Percentiles rank a stretch among this genome's conserved stretches.
phyloP scores from a whole-genome alignment of 2,113 vertebrate species.

The Tauraco erythrolophus region DNA sequence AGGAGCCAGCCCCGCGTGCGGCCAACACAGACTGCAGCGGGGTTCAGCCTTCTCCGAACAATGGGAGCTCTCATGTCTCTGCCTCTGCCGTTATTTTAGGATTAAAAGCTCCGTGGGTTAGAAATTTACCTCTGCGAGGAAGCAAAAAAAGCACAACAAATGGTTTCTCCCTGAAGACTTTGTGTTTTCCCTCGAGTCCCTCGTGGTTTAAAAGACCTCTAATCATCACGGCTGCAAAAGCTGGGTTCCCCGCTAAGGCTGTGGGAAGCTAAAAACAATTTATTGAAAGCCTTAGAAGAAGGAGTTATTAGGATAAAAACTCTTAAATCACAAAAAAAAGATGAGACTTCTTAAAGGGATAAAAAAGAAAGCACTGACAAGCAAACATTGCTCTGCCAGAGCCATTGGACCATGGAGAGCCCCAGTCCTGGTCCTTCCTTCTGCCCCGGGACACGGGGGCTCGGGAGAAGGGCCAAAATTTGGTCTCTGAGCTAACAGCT shows the following conservation, averaged over 20 bases:
- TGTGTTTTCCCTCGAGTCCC: neutral
- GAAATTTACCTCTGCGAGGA: slow-evolving; percentile 66
- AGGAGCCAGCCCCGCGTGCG: rapidly evolving
- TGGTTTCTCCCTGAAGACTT: neutral
- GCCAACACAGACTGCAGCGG: neutral
- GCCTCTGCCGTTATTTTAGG: slow-evolving; percentile 71
- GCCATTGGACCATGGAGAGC: neutral
- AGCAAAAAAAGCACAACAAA: neutral
- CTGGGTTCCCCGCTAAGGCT: slow-evolving; percentile 34
- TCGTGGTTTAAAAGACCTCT: slow-evolving; percentile 11
- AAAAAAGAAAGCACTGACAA: neutral
- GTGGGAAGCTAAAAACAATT: slow-evolving; percentile 55
- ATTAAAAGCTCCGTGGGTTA: slow-evolving; percentile 60
- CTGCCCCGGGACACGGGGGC: rapidly evolving
- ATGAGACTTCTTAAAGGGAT: neutral
- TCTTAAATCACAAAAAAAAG: neutral
- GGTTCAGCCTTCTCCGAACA: slow-evolving; percentile 39
- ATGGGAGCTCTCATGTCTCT: slow-evolving; percentile 23
- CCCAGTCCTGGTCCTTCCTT: neutral
- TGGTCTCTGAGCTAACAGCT: neutral
- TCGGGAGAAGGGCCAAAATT: neutral
- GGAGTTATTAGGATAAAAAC: slow-evolving; percentile 23
- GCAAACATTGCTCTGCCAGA: neutral
- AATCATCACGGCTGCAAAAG: slow-evolving; percentile 54
- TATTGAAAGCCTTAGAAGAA: neutral